phyloP scores from a whole-genome alignment of 2,113 vertebrate genomes.

The Ameiurus melas region DNA sequence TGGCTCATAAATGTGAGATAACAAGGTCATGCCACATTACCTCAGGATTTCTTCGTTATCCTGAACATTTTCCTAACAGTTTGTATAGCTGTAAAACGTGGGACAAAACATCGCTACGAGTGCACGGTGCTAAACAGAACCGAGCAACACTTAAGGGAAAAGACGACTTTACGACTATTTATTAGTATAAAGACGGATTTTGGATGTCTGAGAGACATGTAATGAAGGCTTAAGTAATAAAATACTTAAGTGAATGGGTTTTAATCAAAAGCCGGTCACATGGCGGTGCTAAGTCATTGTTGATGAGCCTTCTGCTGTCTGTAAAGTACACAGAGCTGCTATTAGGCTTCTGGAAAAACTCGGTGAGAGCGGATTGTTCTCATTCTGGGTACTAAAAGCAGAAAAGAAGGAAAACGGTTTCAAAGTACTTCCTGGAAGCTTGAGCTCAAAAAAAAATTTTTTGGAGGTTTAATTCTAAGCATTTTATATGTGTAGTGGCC shows the following conservation, averaged over 20 bases:
- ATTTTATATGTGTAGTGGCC: background rate
- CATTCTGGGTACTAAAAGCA: background rate
- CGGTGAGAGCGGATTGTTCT: background rate
- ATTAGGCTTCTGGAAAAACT: background rate
- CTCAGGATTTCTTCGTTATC: background rate
- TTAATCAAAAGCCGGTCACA: background rate
- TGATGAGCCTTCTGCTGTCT: conserved; percentile 11
- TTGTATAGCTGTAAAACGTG: too few relatives aligned
- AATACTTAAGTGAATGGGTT: conserved; percentile 7
- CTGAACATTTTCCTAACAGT: too few relatives aligned
- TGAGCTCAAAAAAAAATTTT: background rate
- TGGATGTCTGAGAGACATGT: background rate
- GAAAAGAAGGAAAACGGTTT: background rate
- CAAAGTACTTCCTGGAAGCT: background rate
- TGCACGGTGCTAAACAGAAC: background rate
- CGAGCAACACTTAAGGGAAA: background rate
- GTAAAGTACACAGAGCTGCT: conserved; percentile 3
- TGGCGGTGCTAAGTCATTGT: background rate
- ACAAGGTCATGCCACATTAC: background rate
- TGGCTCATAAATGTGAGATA: background rate
- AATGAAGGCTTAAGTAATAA: background rate
- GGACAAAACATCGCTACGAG: background rate
- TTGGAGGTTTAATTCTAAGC: background rate
- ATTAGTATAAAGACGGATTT: conserved; percentile 1
- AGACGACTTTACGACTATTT: background rate